A percentile compares a stretch with the other conserved stretches of the same genome.
Evolutionary conservation across 2,888 invertebrate genomes (phyloP).

Genomic region (Himalopsyche kuldschensis): DNA sequence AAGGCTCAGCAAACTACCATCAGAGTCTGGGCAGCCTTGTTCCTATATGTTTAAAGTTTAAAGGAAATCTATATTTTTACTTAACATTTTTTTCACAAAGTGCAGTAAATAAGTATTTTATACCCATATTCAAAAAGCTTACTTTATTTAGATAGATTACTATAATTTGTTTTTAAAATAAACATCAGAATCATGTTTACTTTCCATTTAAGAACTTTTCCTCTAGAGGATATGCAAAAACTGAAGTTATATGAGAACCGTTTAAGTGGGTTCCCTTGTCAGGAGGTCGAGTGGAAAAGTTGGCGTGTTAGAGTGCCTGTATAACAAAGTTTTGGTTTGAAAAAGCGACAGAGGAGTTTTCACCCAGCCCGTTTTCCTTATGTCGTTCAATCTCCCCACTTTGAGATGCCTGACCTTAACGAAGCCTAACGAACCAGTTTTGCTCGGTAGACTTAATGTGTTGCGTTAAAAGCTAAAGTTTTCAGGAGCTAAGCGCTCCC

Average conservation of each 20-base stretch:
- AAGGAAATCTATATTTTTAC: too few species aligned
- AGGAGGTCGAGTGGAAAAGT: conserved; percentile 2
- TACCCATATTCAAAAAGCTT: too few species aligned
- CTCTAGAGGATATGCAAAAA: not conserved
- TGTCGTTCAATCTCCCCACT: not conserved
- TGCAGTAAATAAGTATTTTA: too few species aligned
- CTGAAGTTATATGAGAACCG: not conserved
- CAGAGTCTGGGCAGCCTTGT: too few species aligned
- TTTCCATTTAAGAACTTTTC: not conserved
- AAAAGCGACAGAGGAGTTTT: not conserved
- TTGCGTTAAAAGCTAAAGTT: conserved; percentile 21
- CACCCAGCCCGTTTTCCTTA: not conserved
- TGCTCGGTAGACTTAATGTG: conserved; percentile 15
- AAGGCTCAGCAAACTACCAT: too few species aligned
- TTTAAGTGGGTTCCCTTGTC: conserved; percentile 9
- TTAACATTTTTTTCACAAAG: too few species aligned
- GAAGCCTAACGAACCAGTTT: not conserved
- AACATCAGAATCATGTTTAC: not conserved
- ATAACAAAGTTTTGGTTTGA: not conserved
- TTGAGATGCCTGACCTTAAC: not conserved
- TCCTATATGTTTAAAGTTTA: too few species aligned
- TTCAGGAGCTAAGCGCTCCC: conserved; percentile 10
- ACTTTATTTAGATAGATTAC: not conserved
- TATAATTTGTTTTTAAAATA: not conserved
- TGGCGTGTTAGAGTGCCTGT: not conserved